These are phyloP conservation scores for Sycophaga agraensis DNA, from an alignment of 1,140 invertebrate species.

Conservation along the genomic window DNA sequence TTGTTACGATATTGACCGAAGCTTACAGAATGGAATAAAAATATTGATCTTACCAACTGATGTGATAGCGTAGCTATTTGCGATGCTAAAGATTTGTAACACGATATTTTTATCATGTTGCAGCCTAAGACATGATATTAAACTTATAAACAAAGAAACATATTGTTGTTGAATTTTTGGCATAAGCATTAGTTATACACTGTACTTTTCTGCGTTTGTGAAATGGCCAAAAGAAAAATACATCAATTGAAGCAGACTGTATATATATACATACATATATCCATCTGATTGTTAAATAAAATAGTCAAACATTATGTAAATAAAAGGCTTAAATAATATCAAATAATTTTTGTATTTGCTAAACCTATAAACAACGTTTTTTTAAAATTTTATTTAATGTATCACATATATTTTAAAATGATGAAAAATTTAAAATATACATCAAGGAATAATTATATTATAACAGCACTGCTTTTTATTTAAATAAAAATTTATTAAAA, in stretches of 20 bases:
- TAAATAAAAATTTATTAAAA: no score
- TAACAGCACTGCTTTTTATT: no score
- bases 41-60: background rate
- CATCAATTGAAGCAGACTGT: constrained; percentile 37
- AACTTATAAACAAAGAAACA: constrained; percentile 11
- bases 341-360: no score
- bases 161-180: constrained; percentile 10
- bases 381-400: background rate
- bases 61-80: constrained; percentile 2
- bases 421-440: background rate
- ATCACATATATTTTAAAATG: background rate
- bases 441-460: background rate
- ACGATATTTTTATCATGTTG: background rate
- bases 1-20: no score
- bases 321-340: constrained; percentile 43
- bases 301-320: constrained; percentile 46
- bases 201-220: constrained; percentile 19
- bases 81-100: background rate
- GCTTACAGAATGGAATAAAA: background rate
- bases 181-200: constrained; percentile 1
- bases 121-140: background rate
- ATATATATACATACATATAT: constrained; percentile 45
- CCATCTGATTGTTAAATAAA: constrained; percentile 45
- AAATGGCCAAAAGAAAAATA: constrained; percentile 43
- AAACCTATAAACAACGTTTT: no score